phyloP scores from a whole-genome alignment of 1,140 invertebrate species.

The Latrodectus geometricus region DNA sequence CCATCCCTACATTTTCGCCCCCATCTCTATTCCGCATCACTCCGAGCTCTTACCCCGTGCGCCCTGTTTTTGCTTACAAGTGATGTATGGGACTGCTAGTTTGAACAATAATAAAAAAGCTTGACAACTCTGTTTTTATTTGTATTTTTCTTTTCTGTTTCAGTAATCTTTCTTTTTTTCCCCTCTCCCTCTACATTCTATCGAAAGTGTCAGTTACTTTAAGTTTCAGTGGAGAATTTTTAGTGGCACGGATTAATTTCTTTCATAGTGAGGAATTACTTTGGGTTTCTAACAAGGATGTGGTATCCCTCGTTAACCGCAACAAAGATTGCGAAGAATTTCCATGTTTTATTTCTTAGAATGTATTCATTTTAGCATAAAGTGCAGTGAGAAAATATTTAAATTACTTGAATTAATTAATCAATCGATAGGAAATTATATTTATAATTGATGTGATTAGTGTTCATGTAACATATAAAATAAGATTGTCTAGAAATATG shows the following conservation, averaged over 20 bases:
- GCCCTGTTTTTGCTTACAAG: slow-evolving; percentile 1
- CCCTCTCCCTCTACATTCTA: not conserved
- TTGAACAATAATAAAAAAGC: slow-evolving; percentile 27
- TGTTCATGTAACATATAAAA: too few relatives aligned
- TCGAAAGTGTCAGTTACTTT: slow-evolving; percentile 30
- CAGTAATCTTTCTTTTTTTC: not conserved
- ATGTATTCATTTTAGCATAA: too few relatives aligned
- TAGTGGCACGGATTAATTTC: slow-evolving; percentile 18
- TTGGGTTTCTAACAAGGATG: not conserved
- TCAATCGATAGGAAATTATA: too few relatives aligned
- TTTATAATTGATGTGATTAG: too few relatives aligned
- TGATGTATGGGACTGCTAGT: slow-evolving; percentile 33
- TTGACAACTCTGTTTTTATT: slow-evolving; percentile 25
- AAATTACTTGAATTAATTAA: too few relatives aligned
- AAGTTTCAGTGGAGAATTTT: slow-evolving; percentile 9
- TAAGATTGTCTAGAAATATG: too few relatives aligned
- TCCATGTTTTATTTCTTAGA: not conserved
- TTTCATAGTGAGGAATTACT: not conserved
- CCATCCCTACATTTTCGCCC: not conserved
- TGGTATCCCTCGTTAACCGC: not conserved
- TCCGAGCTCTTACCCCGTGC: not conserved
- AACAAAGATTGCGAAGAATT: not conserved
- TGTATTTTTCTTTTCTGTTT: not conserved
- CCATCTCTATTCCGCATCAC: not conserved
- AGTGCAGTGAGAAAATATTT: too few relatives aligned